Base-by-base conservation (phyloP, 2,888 invertebrate species). In the Seira ritae region DNA sequence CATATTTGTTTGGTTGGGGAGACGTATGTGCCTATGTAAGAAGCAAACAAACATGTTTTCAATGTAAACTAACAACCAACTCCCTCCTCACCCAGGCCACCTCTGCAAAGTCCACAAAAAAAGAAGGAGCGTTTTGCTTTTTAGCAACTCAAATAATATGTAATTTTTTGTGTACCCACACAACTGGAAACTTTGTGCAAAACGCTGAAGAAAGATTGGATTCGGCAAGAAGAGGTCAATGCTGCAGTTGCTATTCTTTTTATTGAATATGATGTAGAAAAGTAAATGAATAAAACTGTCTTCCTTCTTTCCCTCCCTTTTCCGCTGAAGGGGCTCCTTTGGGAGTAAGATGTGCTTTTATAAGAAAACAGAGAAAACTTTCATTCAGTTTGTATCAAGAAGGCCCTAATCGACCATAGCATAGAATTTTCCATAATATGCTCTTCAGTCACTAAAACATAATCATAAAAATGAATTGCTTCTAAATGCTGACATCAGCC, bases 401-500 rank as follows among this genome's bases (percentile, higher is more conserved):
- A 69, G 42, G 15, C 42, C 69, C 42, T 69, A n/a, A 42, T 19
- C 31, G 31, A 31, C 31, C 31, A 31, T 42, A 19, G 69, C 17
- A 69, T 17, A 69, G 37, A 69, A 19, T 42, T 37, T 42, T 69
- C 69, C 42, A 67, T 67, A 24, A 23, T 6, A 19, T 12, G 19
- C 12, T 17, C 31, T 15, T 55, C 31, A 31, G 31, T 31, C 24
- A 46, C 20, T 42, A 68, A 70, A 76, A 62, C 84, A 87, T 85
- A 87, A 85, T 80, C 86, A 75, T 87, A 87, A 87, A 87, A 85
- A 87, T 84, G 86, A 87, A 87, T 84, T 69, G 78, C 62, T 77
- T 76, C 76, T 84, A 86, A 85, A 85, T 85, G 86, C 86, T 86
- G 86, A 86, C 85, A 84, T 86, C 84, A 84, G 86, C 86, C 66